phyloP scores from a whole-genome alignment of 2,113 vertebrate genomes.

The Triplophysa tibetana region DNA sequence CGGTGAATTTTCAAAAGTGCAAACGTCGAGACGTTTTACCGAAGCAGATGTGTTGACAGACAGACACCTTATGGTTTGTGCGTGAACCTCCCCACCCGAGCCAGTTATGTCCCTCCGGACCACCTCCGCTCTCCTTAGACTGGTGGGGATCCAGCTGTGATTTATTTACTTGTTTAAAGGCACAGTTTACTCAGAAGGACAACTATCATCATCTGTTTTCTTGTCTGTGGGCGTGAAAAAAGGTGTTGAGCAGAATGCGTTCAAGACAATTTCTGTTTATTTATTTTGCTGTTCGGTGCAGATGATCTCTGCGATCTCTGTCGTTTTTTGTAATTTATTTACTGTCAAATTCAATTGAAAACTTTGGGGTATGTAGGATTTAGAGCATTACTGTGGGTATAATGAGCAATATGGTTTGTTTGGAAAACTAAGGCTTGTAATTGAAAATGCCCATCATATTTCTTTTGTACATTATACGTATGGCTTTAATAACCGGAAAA shows the following conservation, averaged over 20 bases:
- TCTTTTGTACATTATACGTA: too few species aligned
- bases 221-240: neutral
- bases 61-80: slow-evolving; percentile 46
- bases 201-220: neutral
- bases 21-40: neutral
- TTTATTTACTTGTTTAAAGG: neutral
- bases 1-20: neutral
- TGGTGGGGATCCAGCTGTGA: slow-evolving; percentile 45
- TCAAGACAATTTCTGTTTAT: neutral
- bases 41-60: slow-evolving; percentile 50
- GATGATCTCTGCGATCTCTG: too few species aligned
- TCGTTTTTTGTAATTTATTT: too few species aligned
- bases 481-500: too few species aligned
- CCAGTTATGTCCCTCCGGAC: slow-evolving; percentile 23
- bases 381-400: too few species aligned
- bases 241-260: neutral
- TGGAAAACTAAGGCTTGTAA: too few species aligned
- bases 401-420: too few species aligned
- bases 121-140: slow-evolving; percentile 36
- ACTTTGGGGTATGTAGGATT: too few species aligned
- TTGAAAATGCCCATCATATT: too few species aligned
- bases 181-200: neutral
- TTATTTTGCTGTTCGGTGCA: too few species aligned
- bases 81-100: slow-evolving; percentile 36
- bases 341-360: too few species aligned